phyloP scores from a whole-genome alignment of 1,140 invertebrate species.

The Neelides sp. region DNA sequence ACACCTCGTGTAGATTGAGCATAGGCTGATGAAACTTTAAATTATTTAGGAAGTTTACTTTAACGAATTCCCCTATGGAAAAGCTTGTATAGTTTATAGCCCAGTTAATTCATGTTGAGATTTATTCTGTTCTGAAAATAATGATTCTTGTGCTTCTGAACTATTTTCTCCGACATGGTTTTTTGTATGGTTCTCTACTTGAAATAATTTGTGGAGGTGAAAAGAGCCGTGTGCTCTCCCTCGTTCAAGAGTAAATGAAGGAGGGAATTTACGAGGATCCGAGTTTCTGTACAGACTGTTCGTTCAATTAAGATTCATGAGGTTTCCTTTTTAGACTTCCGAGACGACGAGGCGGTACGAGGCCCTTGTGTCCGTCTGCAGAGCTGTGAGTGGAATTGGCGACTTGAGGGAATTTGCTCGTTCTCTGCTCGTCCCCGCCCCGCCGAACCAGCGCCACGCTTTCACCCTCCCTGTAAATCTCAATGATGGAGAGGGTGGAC shows the following conservation, averaged over 20 bases:
- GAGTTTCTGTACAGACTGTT: neutral
- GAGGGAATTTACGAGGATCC: neutral
- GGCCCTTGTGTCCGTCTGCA: slow-evolving; percentile 53
- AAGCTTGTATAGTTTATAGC: too few relatives aligned
- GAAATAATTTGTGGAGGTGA: neutral
- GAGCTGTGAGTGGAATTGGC: slow-evolving; percentile 50
- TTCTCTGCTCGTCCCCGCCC: slow-evolving; percentile 42
- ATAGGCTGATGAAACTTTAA: too few relatives aligned
- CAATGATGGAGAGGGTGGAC: too few relatives aligned
- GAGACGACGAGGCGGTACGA: slow-evolving; percentile 65
- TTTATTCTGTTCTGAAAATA: too few relatives aligned
- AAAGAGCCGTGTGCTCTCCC: neutral
- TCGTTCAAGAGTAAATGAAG: too few relatives aligned
- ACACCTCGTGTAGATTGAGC: too few relatives aligned
- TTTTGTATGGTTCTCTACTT: neutral
- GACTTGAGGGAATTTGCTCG: slow-evolving; percentile 62
- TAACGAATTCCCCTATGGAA: too few relatives aligned
- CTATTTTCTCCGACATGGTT: too few relatives aligned
- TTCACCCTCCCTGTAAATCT: slow-evolving; percentile 56
- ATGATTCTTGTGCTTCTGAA: too few relatives aligned
- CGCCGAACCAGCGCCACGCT: slow-evolving; percentile 44
- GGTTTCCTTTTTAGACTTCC: slow-evolving; percentile 46
- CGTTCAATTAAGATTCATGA: too few relatives aligned
- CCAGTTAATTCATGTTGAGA: too few relatives aligned
- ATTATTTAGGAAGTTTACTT: too few relatives aligned